A percentile compares a stretch with the other conserved stretches of the same genome.
Conservation (phyloP, 1,140 invertebrate species). For the Drosophila auraria region DNA sequence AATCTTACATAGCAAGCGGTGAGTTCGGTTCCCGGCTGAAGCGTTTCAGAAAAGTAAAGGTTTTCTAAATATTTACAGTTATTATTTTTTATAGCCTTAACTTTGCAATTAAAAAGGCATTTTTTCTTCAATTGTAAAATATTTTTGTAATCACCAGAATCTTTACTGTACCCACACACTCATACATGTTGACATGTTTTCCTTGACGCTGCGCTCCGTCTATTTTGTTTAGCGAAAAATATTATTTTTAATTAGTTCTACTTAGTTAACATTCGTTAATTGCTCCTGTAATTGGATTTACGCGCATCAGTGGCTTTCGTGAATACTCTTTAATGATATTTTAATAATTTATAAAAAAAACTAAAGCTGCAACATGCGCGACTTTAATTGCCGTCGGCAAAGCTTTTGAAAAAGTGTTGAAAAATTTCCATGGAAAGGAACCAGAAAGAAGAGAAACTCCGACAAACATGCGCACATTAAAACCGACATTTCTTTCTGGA, state of each 20-base stretch:
- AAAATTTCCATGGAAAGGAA: slow-evolving; percentile 45
- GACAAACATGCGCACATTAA: slow-evolving; percentile 26
- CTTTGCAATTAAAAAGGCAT: not conserved
- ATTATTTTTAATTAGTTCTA: slow-evolving; percentile 84
- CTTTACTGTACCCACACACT: slow-evolving; percentile 6
- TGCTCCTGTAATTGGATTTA: slow-evolving; percentile 82
- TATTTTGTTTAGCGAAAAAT: slow-evolving; percentile 74
- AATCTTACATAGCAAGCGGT: too few relatives aligned
- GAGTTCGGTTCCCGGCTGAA: too few relatives aligned
- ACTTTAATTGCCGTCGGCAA: slow-evolving; percentile 58
- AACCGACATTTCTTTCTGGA: slow-evolving; percentile 47
- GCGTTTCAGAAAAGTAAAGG: too few relatives aligned
- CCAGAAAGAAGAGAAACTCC: slow-evolving; percentile 11
- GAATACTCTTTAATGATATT: slow-evolving; percentile 68
- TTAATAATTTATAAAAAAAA: slow-evolving; percentile 67
- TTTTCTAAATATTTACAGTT: too few relatives aligned
- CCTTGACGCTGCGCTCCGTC: slow-evolving; percentile 1
- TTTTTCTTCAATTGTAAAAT: not conserved
- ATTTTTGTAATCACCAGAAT: not conserved
- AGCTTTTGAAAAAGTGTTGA: slow-evolving; percentile 51
- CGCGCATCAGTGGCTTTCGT: slow-evolving; percentile 64
- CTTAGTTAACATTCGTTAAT: slow-evolving; percentile 80
- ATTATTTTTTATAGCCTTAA: not conserved
- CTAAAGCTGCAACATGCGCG: slow-evolving; percentile 34
- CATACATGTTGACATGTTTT: slow-evolving; percentile 13